Base-by-base conservation (phyloP, 30 jellyfish, hydroid and myxozoan species). In the Catostylus mosaicus region DNA sequence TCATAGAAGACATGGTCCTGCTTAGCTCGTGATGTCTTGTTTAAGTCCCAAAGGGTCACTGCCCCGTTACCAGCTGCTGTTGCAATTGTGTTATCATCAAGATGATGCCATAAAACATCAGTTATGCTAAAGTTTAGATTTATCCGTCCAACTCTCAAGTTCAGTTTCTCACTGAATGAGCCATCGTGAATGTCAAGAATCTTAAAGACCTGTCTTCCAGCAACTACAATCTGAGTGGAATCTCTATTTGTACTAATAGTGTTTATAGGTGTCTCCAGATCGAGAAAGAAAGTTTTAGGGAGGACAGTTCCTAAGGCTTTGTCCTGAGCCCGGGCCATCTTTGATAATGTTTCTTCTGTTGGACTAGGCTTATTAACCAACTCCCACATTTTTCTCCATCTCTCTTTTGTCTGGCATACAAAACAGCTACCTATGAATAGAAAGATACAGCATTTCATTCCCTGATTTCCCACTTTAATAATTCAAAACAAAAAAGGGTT, bases 31-130 rank as follows among this genome's bases (percentile, higher is more conserved):
- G 96, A 74, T 5, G 84, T 64, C 48, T 77, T 88, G 80, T 76
- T 88, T 83, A 94, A 62, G 83, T 94, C 99, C 99, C 99, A 94
- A 23, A 94, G 63, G 33, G 86, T 69, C 27, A 94, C 96, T 36
- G 94, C 97, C 6, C 99, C 99, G 70, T 94, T 94, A 0, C 99
- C 96, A 2, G 99, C 97, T 31, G 99, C 92, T 5, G 99, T 88
- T 23, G 99, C 99, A 18, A 94, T 67, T 34, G 72, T 69, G 32
- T 78, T 78, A 65, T 86, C 98, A 59, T 88, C 97, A 1, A 78
- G 37, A 20, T 96, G 99, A 78, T 94, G 97, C 97, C 97, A 94
- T 43, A 88, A 91, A 2, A 94, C 93, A 73, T 88, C 96, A 18
- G 96, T 87, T 18, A 94, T 88, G 61, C 97, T 88, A 81, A 67